Conservation (phyloP, 2,888 invertebrate species). For the Eledona agricola region DNA sequence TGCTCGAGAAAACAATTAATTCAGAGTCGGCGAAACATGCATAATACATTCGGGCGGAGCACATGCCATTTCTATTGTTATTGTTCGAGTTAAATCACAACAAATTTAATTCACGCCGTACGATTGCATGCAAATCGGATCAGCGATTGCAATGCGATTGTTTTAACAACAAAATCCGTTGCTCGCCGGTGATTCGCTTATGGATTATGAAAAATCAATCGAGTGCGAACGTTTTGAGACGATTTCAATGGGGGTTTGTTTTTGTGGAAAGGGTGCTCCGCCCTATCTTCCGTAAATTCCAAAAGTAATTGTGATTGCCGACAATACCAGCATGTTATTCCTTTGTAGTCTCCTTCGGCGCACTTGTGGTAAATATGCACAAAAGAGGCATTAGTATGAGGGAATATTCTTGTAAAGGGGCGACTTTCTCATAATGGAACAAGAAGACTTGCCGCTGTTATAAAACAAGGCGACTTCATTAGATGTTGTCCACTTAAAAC, state of each 20-base stretch:
- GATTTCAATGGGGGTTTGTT: constrained; percentile 30
- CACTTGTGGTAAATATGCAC: constrained; percentile 4
- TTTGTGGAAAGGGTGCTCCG: constrained; percentile 34
- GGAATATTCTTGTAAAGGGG: constrained; percentile 9
- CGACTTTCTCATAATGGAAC: constrained; percentile 5
- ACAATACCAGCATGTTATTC: constrained; percentile 44
- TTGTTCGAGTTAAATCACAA: constrained; percentile 42
- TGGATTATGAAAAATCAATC: constrained; percentile 33
- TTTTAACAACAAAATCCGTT: constrained; percentile 36
- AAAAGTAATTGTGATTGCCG: constrained; percentile 44
- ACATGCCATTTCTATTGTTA: constrained; percentile 45
- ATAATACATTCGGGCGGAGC: constrained; percentile 45
- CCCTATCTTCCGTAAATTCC: constrained; percentile 42
- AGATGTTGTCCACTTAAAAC: constrained; percentile 35
- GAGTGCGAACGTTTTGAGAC: constrained; percentile 32
- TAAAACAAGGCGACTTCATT: constrained; percentile 31
- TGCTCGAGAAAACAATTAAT: constrained; percentile 39
- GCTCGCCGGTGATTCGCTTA: constrained; percentile 19
- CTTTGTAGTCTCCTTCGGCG: constrained; percentile 19
- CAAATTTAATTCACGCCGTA: constrained; percentile 42
- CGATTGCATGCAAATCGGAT: constrained; percentile 37
- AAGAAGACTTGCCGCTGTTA: constrained; percentile 5
- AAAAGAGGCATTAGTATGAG: constrained; percentile 15
- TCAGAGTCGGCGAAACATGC: constrained; percentile 41
- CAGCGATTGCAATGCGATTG: constrained; percentile 32